Evolutionary conservation across 2,888 invertebrate species (phyloP), one percentile per base, ranked within the genome.

Genomic region (Tholera decimalis): DNA sequence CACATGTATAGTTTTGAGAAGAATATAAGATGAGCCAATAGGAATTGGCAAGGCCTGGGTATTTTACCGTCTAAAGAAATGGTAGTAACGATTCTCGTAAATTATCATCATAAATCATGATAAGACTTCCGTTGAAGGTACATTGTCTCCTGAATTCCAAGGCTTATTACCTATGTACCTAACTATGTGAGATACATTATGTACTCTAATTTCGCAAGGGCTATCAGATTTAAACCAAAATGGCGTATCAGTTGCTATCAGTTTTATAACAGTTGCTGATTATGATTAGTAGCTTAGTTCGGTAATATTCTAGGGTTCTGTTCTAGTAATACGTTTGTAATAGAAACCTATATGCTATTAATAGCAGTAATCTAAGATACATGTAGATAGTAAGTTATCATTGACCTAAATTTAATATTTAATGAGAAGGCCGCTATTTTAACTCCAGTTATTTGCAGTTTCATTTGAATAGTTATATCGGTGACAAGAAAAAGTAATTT

Each of bases 51-150:
- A 39, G 59, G 13, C 47, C 47, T 28, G 9, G 30, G 20, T 55
- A 65, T 75, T 60, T 61, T 44, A 30, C 28, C 24, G 43, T 65
- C 20, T 65, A 65, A 63, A 62, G 62, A 71, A 28, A 47, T 30
- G 33, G 26, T 41, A 50, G 79, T 41, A 41, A 54, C 46, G 57
- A 56, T 82, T 82, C 83, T 64, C 47, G 60, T 44, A 62, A 82
- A 73, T 73, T 68, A 64, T 79, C 66, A 69, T 55, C 49, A 82
- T 80, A 73, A 66, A 80, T 80, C 82, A 80, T 59, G 80, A 80
- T 80, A 80, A 82, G 62, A 57, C 20, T 20, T 71, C 54, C 53
- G 44, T 64, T 39, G 56, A 57, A 64, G 68, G 64, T 55, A 82
- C 61, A 69, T 67, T 67, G 77, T 76, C 80, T 73, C 50, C 56